phyloP scores from a whole-genome alignment of 2,888 invertebrate genomes.

The Syrista parreyssii region DNA sequence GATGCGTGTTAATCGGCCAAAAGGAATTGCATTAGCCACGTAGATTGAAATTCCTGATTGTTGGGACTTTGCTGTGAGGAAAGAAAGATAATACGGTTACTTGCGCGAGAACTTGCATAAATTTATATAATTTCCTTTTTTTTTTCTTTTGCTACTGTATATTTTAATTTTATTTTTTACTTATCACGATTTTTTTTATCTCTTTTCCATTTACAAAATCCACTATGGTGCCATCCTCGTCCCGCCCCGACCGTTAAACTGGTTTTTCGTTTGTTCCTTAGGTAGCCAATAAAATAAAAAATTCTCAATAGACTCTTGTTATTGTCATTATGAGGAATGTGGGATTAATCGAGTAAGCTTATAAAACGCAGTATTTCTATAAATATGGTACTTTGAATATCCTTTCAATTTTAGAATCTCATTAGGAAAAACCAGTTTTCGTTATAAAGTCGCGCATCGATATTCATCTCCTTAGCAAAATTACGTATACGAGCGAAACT shows the following conservation, averaged over 20 bases:
- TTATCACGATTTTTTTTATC: background rate
- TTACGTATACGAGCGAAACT: too few relatives aligned
- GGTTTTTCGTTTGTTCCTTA: background rate
- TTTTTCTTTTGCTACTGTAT: background rate
- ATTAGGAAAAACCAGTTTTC: background rate
- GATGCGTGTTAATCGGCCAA: background rate
- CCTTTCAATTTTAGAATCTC: background rate
- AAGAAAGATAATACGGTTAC: background rate
- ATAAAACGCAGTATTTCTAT: background rate
- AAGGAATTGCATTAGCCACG: background rate
- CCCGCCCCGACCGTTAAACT: background rate
- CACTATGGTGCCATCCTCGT: background rate
- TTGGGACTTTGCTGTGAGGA: background rate
- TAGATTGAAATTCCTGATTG: background rate
- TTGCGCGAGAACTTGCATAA: background rate
- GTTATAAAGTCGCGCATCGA: background rate
- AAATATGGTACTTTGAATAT: background rate
- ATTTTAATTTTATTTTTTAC: background rate
- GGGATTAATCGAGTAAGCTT: background rate
- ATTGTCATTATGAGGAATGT: background rate
- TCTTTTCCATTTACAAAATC: background rate
- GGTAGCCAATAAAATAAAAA: background rate
- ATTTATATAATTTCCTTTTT: background rate
- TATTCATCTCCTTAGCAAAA: too few relatives aligned
- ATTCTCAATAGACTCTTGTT: background rate